Base-by-base conservation (phyloP, 35 echinoderm and acorn worm genomes). In the Anneissia japonica region DNA sequence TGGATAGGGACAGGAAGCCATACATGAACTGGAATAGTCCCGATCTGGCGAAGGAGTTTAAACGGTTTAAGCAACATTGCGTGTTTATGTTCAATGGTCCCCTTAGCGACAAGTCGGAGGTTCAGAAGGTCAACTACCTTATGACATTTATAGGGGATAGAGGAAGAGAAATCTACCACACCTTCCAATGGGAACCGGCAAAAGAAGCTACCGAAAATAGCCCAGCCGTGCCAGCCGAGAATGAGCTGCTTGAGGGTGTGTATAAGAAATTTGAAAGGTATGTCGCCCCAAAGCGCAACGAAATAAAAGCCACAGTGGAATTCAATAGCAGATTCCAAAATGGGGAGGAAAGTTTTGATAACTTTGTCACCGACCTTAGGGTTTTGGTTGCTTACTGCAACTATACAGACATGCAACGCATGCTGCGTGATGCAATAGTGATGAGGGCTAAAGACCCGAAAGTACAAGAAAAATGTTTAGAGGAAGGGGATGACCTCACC, bases 61-160 rank as follows among this genome's bases (percentile, higher is more conserved):
- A 30, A 21, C 19, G 84, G 30, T 86, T 86, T 76, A 86, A 86
- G 36, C 38, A 75, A 6, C 72, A 86, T 39, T 86, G 84, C 41
- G 34, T 38, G 30, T 86, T 86, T 34, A 86, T 34, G 10, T 51
- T 85, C 32, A 91, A 85, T 36, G 76, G 81, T 32, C 79, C 79
- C 35, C 64, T 82, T 14, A n/a, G 40, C 35, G 46, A 39, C 11
- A 89, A 89, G 35, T 26, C 79, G 0, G 87, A 82, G 39, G 16
- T 89, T 30, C 79, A 89, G 45, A 89, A 82, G 46, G 80, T 89
- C 1, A 89, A 74, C 14, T 88, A 88, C 30, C 30, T 88, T 0
- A 88, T 88, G 89, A 90, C 89, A 2, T 85, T 56, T 28, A 86
- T 86, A 5, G 83, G 89, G 0, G 84, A 91, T 64, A 86, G 86